Evolutionary conservation across 1,140 invertebrate species (phyloP), one percentile per base, ranked within the genome.

Genomic region (Zaprionus lachaisei): DNA sequence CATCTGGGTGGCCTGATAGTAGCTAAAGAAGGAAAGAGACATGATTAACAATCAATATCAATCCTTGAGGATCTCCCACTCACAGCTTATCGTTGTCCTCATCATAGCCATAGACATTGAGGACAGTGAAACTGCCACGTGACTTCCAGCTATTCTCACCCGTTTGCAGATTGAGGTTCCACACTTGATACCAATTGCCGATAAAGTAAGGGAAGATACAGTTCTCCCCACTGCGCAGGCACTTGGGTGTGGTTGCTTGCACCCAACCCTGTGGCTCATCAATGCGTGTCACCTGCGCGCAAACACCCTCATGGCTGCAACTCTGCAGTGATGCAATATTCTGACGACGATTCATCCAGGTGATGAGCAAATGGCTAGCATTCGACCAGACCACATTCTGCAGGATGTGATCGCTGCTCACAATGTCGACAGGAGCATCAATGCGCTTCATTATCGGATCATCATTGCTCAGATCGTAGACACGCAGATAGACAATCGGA

Each of bases 291-390:
- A 86, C 91, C 61, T 92, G 85, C 0, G 5, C 55, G 14, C 92
- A 93, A 12, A 20, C 72, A 2, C 91, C 89, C 11, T 24, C 12
- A 17, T 80, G 41, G 6, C 47, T 79, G 70, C 89, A 92, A 51
- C 68, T 77, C 66, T 92, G 91, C 6, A 94, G 72, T 55, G 94
- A 93, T 66, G 92, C 87, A 6, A 94, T 87, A 92, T 97, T 99
- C 93, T 99, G 98, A 47, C 96, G 94, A 75, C 98, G 94, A 83
- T 98, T 98, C 93, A 98, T 94, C 97, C 98, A 98, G 22, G 96
- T 95, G 1, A 97, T 95, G 11, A 95, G 93, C 7, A 98, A 84
- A 34, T 96, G 94, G 15, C 94, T 93, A 41, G 96, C 94, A 54
- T 96, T 95, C 11, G 95, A 95, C 96, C 98, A 99, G 28, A 94